Conservation (phyloP, 2,797 vertebrate species). For the Toxotes lorentzi region DNA sequence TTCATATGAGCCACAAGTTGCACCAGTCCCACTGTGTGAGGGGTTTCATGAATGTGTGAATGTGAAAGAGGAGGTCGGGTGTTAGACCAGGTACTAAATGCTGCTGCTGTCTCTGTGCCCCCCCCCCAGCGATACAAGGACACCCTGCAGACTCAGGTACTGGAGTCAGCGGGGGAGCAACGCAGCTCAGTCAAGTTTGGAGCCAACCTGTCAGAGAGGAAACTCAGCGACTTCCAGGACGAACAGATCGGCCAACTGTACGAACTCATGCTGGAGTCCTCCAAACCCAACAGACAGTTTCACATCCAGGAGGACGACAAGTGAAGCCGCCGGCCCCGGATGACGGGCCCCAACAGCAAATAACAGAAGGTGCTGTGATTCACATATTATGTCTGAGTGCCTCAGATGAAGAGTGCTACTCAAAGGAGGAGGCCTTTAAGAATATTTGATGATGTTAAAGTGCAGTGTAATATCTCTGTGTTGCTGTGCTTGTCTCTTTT, state of each 20-base stretch:
- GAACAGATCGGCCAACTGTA: constrained; percentile 94
- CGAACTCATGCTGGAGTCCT: constrained; percentile 93
- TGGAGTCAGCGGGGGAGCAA: constrained; percentile 56
- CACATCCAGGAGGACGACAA: constrained; percentile 83
- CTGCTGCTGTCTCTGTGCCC: constrained; percentile 1
- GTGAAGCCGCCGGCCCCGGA: constrained; percentile 33
- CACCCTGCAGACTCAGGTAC: constrained; percentile 81
- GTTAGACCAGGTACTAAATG: constrained; percentile 11
- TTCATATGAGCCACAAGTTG: neutral
- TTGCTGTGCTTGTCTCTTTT: constrained; percentile 28
- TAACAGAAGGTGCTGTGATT: neutral
- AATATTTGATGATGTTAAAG: constrained; percentile 54
- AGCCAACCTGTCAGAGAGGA: constrained; percentile 66
- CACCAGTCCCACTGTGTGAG: neutral
- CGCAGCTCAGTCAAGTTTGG: constrained; percentile 64
- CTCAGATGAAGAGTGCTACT: constrained; percentile 22
- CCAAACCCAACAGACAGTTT: constrained; percentile 89
- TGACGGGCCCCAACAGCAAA: neutral
- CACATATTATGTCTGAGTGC: constrained; percentile 18
- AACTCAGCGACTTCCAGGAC: constrained; percentile 87
- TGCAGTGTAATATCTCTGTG: constrained; percentile 48
- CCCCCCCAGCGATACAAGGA: constrained; percentile 78
- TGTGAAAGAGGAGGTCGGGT: neutral
- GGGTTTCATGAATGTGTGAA: constrained; percentile 18
- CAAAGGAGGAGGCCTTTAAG: constrained; percentile 40